Evolutionary conservation across 2,888 invertebrate species (phyloP).

Genomic region (Sarcophaga variegata): DNA sequence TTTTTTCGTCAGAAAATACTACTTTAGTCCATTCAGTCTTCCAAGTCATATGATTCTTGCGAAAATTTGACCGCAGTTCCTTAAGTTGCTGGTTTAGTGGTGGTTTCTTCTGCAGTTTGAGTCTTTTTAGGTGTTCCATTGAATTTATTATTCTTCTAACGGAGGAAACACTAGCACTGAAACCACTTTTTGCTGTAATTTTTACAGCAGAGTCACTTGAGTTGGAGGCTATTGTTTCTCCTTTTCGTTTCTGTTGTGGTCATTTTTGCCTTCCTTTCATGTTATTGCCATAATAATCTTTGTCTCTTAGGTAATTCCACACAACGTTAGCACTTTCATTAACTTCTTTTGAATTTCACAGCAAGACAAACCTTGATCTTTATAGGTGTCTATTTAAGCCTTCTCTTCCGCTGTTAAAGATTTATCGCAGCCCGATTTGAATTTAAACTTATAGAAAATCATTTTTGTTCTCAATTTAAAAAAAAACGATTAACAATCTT

Average conservation of each 20-base stretch:
- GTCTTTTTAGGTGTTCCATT: neutral
- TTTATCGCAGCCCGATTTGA: conserved; percentile 17
- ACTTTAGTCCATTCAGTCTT: conserved; percentile 3
- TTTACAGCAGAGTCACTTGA: no score
- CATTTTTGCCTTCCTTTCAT: no score
- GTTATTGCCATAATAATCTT: conserved; percentile 28
- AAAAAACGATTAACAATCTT: no score
- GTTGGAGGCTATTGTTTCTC: no score
- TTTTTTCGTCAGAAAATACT: neutral
- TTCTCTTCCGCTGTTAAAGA: neutral
- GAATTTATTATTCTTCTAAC: neutral
- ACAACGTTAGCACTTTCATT: no score
- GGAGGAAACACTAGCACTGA: neutral
- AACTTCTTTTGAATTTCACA: conserved; percentile 3
- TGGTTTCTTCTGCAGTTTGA: no score
- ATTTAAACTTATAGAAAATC: conserved; percentile 10
- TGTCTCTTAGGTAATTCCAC: conserved; percentile 1
- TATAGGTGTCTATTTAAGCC: neutral
- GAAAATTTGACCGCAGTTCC: neutral
- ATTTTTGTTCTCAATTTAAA: neutral
- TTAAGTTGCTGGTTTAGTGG: no score
- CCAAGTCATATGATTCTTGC: conserved; percentile 2
- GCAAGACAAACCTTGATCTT: neutral
- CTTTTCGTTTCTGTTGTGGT: no score
- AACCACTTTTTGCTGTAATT: neutral